Evolutionary conservation across 1,140 invertebrate species (phyloP).

Genomic region (Epicauta chinensis): DNA sequence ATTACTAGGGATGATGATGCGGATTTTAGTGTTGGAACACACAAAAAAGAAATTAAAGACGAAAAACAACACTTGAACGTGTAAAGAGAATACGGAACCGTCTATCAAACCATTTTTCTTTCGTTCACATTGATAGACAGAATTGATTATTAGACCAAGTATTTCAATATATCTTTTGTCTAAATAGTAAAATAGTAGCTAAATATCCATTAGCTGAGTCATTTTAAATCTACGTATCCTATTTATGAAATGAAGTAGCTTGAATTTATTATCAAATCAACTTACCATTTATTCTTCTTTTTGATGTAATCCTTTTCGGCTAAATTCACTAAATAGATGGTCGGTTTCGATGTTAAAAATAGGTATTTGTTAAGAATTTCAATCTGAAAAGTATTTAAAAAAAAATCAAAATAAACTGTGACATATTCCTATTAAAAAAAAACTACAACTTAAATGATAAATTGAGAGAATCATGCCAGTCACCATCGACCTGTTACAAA

Average conservation of each 20-base stretch:
- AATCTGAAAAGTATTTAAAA: constrained; percentile 67
- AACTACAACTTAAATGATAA: neutral
- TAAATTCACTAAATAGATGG: constrained; percentile 95
- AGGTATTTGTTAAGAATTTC: constrained; percentile 95
- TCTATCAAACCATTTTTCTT: no score
- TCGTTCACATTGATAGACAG: no score
- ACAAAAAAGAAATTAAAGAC: neutral
- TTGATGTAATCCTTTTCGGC: constrained; percentile 98
- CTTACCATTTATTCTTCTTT: constrained; percentile 97
- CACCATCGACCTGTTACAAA: constrained; percentile 13
- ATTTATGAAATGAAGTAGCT: no score
- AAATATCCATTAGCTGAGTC: no score
- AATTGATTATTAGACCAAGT: no score
- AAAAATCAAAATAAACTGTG: constrained; percentile 1
- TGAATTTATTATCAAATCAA: constrained; percentile 2
- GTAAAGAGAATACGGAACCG: no score
- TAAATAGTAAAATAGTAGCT: no score
- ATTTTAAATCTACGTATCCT: no score
- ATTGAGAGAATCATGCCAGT: constrained; percentile 1
- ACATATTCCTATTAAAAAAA: no score
- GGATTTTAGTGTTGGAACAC: constrained; percentile 5
- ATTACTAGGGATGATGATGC: constrained; percentile 31
- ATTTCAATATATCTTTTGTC: no score
- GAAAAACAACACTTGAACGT: neutral
- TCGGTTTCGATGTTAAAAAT: constrained; percentile 97